A percentile compares a stretch with the other conserved stretches of the same genome.
These are phyloP conservation scores for Pangasius mekongensis DNA, from an alignment of 2,797 vertebrate genomes.

Conservation along the genomic window DNA sequence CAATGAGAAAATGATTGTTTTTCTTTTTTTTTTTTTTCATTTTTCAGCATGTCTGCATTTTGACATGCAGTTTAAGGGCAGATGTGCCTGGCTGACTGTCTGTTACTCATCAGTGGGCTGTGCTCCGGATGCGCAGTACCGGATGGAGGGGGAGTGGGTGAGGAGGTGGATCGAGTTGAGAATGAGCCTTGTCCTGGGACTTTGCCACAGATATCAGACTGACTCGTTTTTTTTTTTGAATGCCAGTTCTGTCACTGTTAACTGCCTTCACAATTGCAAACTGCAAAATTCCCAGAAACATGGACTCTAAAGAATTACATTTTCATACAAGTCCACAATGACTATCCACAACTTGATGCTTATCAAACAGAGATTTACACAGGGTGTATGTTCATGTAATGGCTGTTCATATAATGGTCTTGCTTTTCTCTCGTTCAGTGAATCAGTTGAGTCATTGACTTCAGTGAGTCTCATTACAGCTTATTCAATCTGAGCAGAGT, in stretches of 20 bases:
- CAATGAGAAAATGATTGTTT: constrained; percentile 32
- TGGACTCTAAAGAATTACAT: neutral
- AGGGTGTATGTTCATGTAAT: neutral
- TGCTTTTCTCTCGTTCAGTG: neutral
- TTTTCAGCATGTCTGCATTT: constrained; percentile 39
- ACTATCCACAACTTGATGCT: neutral
- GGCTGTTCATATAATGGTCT: neutral
- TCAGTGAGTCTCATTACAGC: neutral
- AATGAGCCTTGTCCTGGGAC: constrained; percentile 63
- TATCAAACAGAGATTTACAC: neutral
- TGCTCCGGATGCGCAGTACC: constrained; percentile 34
- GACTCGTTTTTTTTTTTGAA: neutral
- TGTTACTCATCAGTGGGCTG: constrained; percentile 21
- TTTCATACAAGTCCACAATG: neutral
- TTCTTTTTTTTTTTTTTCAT: constrained; percentile 30
- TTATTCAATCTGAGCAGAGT: neutral
- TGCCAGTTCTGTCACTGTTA: neutral
- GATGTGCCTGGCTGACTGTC: constrained; percentile 52
- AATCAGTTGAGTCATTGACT: neutral
- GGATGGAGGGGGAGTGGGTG: constrained; percentile 62
- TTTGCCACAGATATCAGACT: neutral
- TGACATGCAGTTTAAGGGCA: constrained; percentile 45
- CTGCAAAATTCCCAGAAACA: neutral
- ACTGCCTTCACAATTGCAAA: neutral
- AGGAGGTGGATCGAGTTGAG: constrained; percentile 50